Percentiles rank a stretch among this genome's conserved stretches.
Conservation (phyloP, 1,140 invertebrate genomes). For the Caenorhabditis inopinata region DNA sequence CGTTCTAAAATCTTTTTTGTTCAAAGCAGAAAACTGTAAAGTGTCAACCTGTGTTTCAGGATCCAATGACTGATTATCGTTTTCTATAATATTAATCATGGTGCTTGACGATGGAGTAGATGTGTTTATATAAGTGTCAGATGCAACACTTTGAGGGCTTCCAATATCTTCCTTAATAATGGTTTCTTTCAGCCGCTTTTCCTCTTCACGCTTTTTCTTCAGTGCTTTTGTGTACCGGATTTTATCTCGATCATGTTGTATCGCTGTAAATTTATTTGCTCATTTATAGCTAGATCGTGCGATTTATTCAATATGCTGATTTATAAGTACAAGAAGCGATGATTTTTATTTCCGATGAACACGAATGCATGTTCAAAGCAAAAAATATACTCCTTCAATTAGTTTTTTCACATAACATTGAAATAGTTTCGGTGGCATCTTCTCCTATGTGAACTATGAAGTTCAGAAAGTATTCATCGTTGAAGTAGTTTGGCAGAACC, state of each 20-base stretch:
- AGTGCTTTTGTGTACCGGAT: slow-evolving; percentile 48
- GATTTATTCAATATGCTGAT: too few species aligned
- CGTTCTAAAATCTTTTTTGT: not conserved
- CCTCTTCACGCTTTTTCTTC: slow-evolving; percentile 45
- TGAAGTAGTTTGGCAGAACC: not conserved
- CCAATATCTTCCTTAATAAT: slow-evolving; percentile 37
- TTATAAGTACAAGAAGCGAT: too few species aligned
- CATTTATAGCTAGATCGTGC: too few species aligned
- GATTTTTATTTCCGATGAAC: too few species aligned
- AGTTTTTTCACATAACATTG: too few species aligned
- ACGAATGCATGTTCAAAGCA: too few species aligned
- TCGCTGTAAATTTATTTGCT: too few species aligned
- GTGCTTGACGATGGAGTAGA: slow-evolving; percentile 42
- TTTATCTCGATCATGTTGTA: slow-evolving; percentile 50
- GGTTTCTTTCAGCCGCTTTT: slow-evolving; percentile 33
- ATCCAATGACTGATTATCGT: slow-evolving; percentile 19
- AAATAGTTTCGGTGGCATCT: too few species aligned
- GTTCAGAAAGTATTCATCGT: not conserved
- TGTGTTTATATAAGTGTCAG: slow-evolving; percentile 40
- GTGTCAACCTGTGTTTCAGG: not conserved
- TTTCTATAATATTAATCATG: slow-evolving; percentile 18
- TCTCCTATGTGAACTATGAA: too few species aligned
- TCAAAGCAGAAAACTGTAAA: not conserved
- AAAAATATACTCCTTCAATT: too few species aligned
- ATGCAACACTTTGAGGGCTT: slow-evolving; percentile 35